These are phyloP conservation scores for Sciaenops ocellatus DNA, from an alignment of 2,797 vertebrate species.

Conservation along the genomic window DNA sequence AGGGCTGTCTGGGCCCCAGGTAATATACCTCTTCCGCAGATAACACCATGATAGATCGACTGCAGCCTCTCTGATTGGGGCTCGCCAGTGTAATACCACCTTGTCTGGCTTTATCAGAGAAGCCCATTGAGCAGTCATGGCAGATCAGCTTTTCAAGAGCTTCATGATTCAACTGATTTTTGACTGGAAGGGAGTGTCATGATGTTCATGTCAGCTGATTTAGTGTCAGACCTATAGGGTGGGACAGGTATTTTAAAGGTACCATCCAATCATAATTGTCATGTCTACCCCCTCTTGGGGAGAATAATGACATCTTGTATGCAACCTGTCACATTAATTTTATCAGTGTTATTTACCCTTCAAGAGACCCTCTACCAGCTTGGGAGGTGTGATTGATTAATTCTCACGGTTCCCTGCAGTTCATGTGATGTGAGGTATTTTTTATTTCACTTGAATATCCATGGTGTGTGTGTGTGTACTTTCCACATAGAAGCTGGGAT, in stretches of 20 bases:
- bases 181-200: slow-evolving; percentile 55
- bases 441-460: slow-evolving; percentile 23
- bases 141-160: slow-evolving; percentile 70
- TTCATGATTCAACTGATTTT: slow-evolving; percentile 66
- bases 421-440: slow-evolving; percentile 40
- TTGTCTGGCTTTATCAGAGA: slow-evolving; percentile 81
- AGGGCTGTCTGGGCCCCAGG: slow-evolving; percentile 78
- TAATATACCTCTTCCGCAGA: slow-evolving; percentile 83
- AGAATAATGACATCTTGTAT: slow-evolving; percentile 67
- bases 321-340: slow-evolving; percentile 66
- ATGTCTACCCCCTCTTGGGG: slow-evolving; percentile 32
- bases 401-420: slow-evolving; percentile 37
- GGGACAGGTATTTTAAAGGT: slow-evolving; percentile 59
- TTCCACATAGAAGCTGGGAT: neutral
- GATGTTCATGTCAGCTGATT: slow-evolving; percentile 60
- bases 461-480: neutral
- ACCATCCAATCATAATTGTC: slow-evolving; percentile 61
- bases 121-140: slow-evolving; percentile 63
- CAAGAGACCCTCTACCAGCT: slow-evolving; percentile 33
- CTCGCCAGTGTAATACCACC: slow-evolving; percentile 83
- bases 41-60: slow-evolving; percentile 87
- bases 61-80: slow-evolving; percentile 80
- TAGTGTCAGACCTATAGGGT: slow-evolving; percentile 54
- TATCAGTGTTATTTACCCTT: slow-evolving; percentile 62
- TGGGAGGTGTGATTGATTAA: slow-evolving; percentile 54